Base-by-base conservation (phyloP, 23 tunicate species). In the Trididemnum nubilum region DNA sequence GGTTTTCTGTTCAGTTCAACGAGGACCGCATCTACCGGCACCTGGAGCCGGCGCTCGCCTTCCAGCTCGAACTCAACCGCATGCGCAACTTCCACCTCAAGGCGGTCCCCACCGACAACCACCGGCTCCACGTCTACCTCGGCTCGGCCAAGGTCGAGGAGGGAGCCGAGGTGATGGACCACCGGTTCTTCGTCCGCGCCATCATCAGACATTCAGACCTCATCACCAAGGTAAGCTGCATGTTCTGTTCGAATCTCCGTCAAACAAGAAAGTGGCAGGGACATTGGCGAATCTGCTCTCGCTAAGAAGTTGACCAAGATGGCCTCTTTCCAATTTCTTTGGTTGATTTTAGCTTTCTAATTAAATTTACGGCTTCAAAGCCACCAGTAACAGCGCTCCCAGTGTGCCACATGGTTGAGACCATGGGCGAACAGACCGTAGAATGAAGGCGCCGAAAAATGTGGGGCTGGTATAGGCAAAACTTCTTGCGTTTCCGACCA, bases 21-120 rank as follows among this genome's bases (percentile, higher is more conserved):
- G 99, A 96, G 66, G 99, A 96, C 54, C 86, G 89, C 49, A 96
- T 96, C 32, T 96, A 96, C 77, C 90, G 99, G 26, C 99, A 96
- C 65, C 77, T 96, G 84, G 99, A 96, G 54, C 99, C 99, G 0
- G 99, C 99, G 2, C 87, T 96, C 18, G 99, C 99, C 0, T 96
- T 96, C 72, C 99, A 96, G 81, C 99, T 96, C 30, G 99, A 96
- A 65, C 79, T 96, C 5, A 91, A 88, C 74, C 87, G 99, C 27
- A 93, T 96, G 93, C 64, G 99, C 50, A 96, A 96, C 70, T 96
- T 96, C 65, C 87, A 85, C 33, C 77, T 96, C 82, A 91, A 91
- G 61, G 93, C 96, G 4, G 61, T 91, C 2, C 99, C 92, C 33
- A 96, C 99, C 34, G 91, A 85, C 87, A 96, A 96, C 84, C 99